A percentile compares a stretch with the other conserved stretches of the same genome.
phyloP scores from a whole-genome alignment of 2,113 vertebrate species.

The Podilymbus podiceps region DNA sequence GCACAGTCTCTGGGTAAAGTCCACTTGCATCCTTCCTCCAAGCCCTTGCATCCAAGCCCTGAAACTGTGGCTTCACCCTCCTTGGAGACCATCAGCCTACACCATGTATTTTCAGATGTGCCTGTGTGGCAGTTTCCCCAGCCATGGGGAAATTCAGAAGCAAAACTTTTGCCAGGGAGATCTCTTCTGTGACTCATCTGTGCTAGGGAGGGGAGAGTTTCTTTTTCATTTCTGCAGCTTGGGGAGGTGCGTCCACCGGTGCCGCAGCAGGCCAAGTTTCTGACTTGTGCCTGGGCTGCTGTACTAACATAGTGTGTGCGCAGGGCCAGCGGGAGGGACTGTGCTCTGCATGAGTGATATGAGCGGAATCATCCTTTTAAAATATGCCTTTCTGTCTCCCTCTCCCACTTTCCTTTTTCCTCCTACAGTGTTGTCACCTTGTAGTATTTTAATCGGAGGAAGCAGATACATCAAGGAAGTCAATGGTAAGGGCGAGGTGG shows the following conservation, averaged over 20 bases:
- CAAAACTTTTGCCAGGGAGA: neutral
- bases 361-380: neutral
- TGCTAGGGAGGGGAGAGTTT: neutral
- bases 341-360: neutral
- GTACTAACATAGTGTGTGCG: fast-evolving
- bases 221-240: neutral
- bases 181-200: neutral
- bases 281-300: neutral
- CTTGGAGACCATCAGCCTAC: neutral
- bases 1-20: neutral
- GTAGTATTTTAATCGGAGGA: constrained; percentile 79
- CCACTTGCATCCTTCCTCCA: neutral
- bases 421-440: constrained; percentile 41
- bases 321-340: neutral
- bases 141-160: neutral
- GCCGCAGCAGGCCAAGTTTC: neutral
- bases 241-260: neutral
- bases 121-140: neutral
- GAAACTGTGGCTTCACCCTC: neutral
- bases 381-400: constrained; percentile 31
- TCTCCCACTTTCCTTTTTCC: constrained; percentile 44
- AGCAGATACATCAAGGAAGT: constrained; percentile 79
- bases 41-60: neutral
- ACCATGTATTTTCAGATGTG: neutral
- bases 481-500: constrained; percentile 19